Evolutionary conservation across 2,797 vertebrate species (phyloP), one percentile per base, ranked within the genome.

Genomic region (Sebastes aleutianus): DNA sequence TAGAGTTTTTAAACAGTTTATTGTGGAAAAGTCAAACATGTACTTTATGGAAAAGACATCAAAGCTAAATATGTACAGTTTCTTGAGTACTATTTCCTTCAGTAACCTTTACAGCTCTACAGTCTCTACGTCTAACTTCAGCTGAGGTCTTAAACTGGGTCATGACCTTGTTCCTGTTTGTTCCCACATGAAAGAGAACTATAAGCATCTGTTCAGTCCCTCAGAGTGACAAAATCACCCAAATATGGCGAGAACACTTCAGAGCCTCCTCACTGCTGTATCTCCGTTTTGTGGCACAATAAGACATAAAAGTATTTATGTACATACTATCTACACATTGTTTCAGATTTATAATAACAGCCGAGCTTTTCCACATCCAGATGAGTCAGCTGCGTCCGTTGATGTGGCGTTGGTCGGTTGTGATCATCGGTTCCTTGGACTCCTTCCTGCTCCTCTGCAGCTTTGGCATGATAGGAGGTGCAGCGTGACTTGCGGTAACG

Each of bases 381-480:
- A 12, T 1, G 32, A 75, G 53, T 95, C 87, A 95, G 82, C 87
- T 74, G 75, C 70, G 32, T 61, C 92, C 87, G 1, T 89, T 94
- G 70, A 82, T 56, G 78, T 79, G 86, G 80, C 50, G 64, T 7
- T 73, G 87, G 71, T 88, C 72, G 1, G 56, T 26, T 20, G 71
- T 24, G 10, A 83, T 71, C 53, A 87, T 91, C 1, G 78, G 87
- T 9, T 89, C 87, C 78, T 89, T 83, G 26, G 83, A 88, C 83
- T 91, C 87, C 62, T 84, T 93, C 82, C 84, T 91, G 88, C 83
- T 95, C 73, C 92, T 91, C 27, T 85, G 88, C 84, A 95, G 92
- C 89, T 96, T 96, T 2, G 95, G 95, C 56, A 93, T 78, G 72
- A 94, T 65, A 0, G 93, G 94, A 78, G 95, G 95, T 11, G 92